A percentile compares a stretch with the other conserved stretches of the same genome.
Evolutionary conservation across 2,797 vertebrate species (phyloP).

Genomic region (Adelosebastes latens): DNA sequence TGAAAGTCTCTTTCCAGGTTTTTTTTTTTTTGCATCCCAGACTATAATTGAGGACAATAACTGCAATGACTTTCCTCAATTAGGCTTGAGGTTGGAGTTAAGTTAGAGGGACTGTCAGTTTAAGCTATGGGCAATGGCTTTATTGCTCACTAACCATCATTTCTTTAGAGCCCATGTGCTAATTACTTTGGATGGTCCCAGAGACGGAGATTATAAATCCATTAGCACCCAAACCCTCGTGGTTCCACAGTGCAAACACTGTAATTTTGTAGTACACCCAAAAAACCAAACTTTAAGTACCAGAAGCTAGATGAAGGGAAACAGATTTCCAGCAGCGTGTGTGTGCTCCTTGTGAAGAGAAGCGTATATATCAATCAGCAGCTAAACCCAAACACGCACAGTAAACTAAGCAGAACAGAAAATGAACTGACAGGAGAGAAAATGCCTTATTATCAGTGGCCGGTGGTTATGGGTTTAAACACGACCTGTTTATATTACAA

Average conservation of each 20-base stretch:
- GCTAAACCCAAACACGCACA: conserved; percentile 45
- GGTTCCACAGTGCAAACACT: conserved; percentile 78
- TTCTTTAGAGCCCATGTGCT: conserved; percentile 94
- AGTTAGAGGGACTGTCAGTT: conserved; percentile 91
- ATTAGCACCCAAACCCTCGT: conserved; percentile 87
- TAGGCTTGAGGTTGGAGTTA: conserved; percentile 91
- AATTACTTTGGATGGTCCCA: conserved; percentile 92
- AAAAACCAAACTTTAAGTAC: conserved; percentile 63
- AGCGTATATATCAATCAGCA: conserved; percentile 58
- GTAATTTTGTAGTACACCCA: conserved; percentile 70
- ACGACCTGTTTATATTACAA: conserved; percentile 10
- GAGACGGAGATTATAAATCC: conserved; percentile 93
- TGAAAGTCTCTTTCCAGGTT: conserved; percentile 58
- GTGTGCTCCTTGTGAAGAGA: conserved; percentile 20
- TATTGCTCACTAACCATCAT: conserved; percentile 97
- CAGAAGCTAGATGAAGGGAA: conserved; percentile 62
- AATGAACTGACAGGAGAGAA: conserved; percentile 37
- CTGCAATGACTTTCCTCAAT: conserved; percentile 90
- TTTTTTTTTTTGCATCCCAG: conserved; percentile 30
- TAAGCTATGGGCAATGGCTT: conserved; percentile 93
- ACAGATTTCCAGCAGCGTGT: conserved; percentile 49
- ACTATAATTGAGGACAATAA: conserved; percentile 89
- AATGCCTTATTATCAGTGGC: conserved; percentile 30
- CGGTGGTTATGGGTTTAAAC: conserved; percentile 16
- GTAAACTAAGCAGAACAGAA: conserved; percentile 40